phyloP scores from a whole-genome alignment of 2,888 invertebrate species.

The Ormyrus labotus region DNA sequence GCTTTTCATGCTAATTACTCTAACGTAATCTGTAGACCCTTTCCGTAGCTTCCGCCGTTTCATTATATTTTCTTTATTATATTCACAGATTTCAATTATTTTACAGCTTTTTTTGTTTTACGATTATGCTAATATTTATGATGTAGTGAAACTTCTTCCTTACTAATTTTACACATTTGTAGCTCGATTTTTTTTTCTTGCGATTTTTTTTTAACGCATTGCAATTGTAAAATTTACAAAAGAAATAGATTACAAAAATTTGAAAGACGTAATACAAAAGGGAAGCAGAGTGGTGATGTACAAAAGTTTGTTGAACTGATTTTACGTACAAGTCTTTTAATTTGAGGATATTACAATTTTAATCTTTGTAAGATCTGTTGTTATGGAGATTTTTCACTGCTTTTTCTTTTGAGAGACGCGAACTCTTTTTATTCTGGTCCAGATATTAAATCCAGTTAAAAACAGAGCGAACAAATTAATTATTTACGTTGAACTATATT shows the following conservation, averaged over 20 bases:
- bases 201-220: not conserved
- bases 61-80: constrained; percentile 20
- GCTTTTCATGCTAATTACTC: constrained; percentile 29
- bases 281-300: not conserved
- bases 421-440: not conserved
- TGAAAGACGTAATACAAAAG: constrained; percentile 5
- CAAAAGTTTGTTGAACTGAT: not conserved
- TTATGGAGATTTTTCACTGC: not conserved
- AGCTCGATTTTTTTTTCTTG: constrained; percentile 4
- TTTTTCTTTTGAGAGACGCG: constrained; percentile 14
- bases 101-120: not conserved
- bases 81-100: constrained; percentile 34
- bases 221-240: constrained; percentile 6
- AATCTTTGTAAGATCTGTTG: not conserved
- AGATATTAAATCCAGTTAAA: no score
- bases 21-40: constrained; percentile 29
- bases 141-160: not conserved
- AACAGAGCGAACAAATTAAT: no score
- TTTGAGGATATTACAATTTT: constrained; percentile 5
- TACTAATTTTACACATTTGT: constrained; percentile 32
- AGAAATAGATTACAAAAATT: not conserved
- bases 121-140: no score
- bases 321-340: constrained; percentile 18
- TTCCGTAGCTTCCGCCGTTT: not conserved
- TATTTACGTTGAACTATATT: no score